phyloP scores from a whole-genome alignment of 2,113 vertebrate genomes.

The Archocentrus centrarchus region DNA sequence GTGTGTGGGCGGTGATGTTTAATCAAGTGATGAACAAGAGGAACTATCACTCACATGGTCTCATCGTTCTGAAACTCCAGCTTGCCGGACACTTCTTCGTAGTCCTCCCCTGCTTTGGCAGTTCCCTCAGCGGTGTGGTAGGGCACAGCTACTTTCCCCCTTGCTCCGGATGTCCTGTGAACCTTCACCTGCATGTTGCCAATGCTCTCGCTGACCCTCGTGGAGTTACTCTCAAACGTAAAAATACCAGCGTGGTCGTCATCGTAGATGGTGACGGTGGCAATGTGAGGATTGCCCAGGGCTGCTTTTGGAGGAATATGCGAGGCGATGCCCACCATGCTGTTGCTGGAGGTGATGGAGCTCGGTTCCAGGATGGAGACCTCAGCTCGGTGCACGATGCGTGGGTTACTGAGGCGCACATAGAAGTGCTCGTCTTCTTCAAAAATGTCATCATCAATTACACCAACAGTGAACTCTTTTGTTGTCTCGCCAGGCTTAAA shows the following conservation, averaged over 20 bases:
- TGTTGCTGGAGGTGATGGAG: slow-evolving; percentile 78
- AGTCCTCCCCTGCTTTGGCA: slow-evolving; percentile 86
- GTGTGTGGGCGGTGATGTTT: slow-evolving; percentile 53
- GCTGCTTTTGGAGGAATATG: slow-evolving; percentile 79
- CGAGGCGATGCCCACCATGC: slow-evolving; percentile 67
- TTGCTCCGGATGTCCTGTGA: slow-evolving; percentile 85
- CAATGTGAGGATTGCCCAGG: slow-evolving; percentile 77
- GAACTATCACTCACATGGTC: slow-evolving; percentile 83
- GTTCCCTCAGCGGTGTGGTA: slow-evolving; percentile 85
- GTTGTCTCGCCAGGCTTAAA: slow-evolving; percentile 85
- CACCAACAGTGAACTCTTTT: slow-evolving; percentile 84
- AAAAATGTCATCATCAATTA: slow-evolving; percentile 89
- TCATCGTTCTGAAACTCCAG: slow-evolving; percentile 89
- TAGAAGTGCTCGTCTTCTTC: slow-evolving; percentile 89
- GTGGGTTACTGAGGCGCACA: slow-evolving; percentile 85
- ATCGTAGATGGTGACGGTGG: slow-evolving; percentile 88
- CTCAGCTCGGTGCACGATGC: slow-evolving; percentile 77
- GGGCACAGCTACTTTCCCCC: slow-evolving; percentile 86
- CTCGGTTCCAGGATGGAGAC: slow-evolving; percentile 78
- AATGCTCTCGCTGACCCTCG: slow-evolving; percentile 86
- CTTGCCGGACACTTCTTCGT: slow-evolving; percentile 84
- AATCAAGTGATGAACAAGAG: slow-evolving; percentile 37
- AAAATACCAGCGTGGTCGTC: slow-evolving; percentile 90
- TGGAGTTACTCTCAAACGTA: slow-evolving; percentile 81
- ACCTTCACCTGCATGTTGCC: slow-evolving; percentile 87